phyloP scores from a whole-genome alignment of 2,797 vertebrate genomes.

The Chelon auratus region DNA sequence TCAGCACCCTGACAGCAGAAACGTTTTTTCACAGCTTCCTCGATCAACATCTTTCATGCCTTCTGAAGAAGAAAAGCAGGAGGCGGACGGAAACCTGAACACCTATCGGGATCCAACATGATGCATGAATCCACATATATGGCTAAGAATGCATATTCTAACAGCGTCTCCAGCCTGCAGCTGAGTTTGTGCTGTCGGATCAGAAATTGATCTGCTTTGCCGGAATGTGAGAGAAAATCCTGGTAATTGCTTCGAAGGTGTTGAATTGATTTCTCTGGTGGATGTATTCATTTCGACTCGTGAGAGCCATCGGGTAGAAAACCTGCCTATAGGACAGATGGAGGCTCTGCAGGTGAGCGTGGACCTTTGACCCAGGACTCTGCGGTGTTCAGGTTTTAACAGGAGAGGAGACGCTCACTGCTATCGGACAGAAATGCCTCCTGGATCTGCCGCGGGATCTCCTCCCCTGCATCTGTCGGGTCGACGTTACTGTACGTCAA shows the following conservation, averaged over 20 bases:
- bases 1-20: slow-evolving; percentile 15
- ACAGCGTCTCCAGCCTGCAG: neutral
- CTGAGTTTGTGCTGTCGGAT: too few species aligned
- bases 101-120: neutral
- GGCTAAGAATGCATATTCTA: neutral
- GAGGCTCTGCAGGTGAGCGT: slow-evolving; percentile 28
- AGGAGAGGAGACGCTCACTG: neutral
- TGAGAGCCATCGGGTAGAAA: slow-evolving; percentile 10
- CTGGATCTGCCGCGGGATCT: neutral
- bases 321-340: slow-evolving; percentile 41
- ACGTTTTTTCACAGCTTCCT: slow-evolving; percentile 22
- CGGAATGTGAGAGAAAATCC: neutral
- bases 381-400: slow-evolving; percentile 13
- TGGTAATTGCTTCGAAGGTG: neutral
- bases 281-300: neutral
- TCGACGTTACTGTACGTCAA: neutral
- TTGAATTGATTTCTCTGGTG: slow-evolving; percentile 14
- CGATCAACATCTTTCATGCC: slow-evolving; percentile 25
- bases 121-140: neutral
- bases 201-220: neutral
- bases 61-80: slow-evolving; percentile 1
- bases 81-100: slow-evolving; percentile 5
- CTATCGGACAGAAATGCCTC: neutral
- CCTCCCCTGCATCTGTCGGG: slow-evolving; percentile 7
- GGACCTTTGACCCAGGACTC: slow-evolving; percentile 32